Evolutionary conservation across 1,140 invertebrate genomes (phyloP), one percentile per base, ranked within the genome.

Genomic region (Nephila pilipes): DNA sequence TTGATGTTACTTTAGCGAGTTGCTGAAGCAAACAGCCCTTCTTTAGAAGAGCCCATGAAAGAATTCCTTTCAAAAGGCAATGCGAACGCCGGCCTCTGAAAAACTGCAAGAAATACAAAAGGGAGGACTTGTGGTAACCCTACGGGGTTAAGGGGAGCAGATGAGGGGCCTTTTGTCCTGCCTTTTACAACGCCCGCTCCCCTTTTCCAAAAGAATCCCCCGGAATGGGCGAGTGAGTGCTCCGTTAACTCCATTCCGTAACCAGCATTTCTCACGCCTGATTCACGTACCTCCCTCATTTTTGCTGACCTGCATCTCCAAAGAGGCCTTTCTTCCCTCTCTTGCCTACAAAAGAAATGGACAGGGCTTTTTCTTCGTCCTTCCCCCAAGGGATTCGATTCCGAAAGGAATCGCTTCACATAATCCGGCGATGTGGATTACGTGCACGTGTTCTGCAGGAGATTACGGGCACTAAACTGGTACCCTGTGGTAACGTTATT

Each of bases 261-360:
- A 63, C 54, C 88, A 85, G 57, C 80, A 91, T 91, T 91, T 85
- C 90, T 91, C 90, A 85, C 80, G 80, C 75, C 60, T 81, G 89
- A 58, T 81, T 90, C 90, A 65, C 57, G 90, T 38, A 91, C n/a
- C 18, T 58, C 32, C n/a, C 69, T 75, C 69, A 75, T 85, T 60
- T 18, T 20, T 14, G 60, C 90, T 85, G 79, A 91, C 90, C 90
- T 83, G 80, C 69, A 90, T 90, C 75, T 54, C 46, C 8, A 89
- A 79, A 75, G n/a, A 81, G 79, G 32, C 69, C 69, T 29, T 38
- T 3, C 80, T 20, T 38, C 80, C 36, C 36, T 38, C 79, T 1
- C 18, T n/a, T 1, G 12, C n/a, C 36, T 25, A 46, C 20, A 55
- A 46, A 81, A 81, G 38, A 81, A 81, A 81, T 81, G 80, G 46